Conservation (phyloP, 53 echinoderm and acorn worm genomes). For the Crossaster papposus region DNA sequence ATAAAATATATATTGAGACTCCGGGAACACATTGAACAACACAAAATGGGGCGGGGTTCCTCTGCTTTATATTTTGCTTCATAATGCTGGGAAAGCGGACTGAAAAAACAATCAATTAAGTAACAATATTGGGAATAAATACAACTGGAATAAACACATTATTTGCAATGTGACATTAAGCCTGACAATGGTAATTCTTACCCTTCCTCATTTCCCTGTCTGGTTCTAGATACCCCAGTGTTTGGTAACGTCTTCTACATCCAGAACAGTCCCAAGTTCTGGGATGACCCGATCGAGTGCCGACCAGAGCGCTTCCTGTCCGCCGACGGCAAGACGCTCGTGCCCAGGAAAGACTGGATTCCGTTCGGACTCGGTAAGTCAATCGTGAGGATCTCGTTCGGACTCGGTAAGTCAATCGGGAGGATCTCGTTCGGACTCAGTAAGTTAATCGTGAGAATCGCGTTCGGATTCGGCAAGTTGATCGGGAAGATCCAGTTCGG, state of each 20-base stretch:
- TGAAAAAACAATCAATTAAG: too few relatives aligned
- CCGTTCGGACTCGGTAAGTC: constrained; percentile 44
- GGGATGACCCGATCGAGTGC: constrained; percentile 40
- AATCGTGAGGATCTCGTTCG: constrained; percentile 28
- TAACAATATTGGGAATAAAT: too few relatives aligned
- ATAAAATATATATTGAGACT: too few relatives aligned
- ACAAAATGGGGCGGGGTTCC: too few relatives aligned
- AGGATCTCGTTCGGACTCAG: constrained; percentile 50
- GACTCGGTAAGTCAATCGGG: constrained; percentile 4
- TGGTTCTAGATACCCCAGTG: constrained; percentile 35
- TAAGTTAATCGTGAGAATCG: constrained; percentile 9
- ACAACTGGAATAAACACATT: too few relatives aligned
- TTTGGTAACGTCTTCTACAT: constrained; percentile 62
- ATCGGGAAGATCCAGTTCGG: too few relatives aligned
- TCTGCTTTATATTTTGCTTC: too few relatives aligned
- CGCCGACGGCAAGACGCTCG: constrained; percentile 41
- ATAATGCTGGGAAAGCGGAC: too few relatives aligned
- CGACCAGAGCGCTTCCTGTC: constrained; percentile 54
- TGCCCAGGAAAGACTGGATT: constrained; percentile 53
- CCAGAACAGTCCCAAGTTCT: constrained; percentile 37
- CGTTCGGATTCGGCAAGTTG: constrained; percentile 37
- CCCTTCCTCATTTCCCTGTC: neutral
- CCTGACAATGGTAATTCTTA: too few relatives aligned
- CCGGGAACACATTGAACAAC: too few relatives aligned
- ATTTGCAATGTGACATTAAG: too few relatives aligned